These are phyloP conservation scores for Cantharis rustica DNA, from an alignment of 2,888 invertebrate species.

Conservation along the genomic window DNA sequence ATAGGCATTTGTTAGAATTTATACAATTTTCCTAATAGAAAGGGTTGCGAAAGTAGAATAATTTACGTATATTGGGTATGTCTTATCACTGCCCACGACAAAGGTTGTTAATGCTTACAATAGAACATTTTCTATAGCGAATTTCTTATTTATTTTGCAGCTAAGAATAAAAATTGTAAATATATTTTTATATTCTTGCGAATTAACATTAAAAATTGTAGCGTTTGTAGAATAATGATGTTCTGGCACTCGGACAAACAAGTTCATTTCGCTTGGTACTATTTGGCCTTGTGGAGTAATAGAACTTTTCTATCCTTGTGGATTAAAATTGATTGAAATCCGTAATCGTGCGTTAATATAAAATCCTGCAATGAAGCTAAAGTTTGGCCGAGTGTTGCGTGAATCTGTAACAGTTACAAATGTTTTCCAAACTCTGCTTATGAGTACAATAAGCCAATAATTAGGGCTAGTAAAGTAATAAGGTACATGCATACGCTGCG, in stretches of 20 bases:
- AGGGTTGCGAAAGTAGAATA: conserved; percentile 5
- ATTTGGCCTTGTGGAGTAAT: not conserved
- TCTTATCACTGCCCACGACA: conserved; percentile 19
- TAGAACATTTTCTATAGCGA: conserved; percentile 16
- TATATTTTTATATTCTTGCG: not conserved
- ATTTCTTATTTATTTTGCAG: conserved; percentile 8
- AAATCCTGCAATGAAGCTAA: not conserved
- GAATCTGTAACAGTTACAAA: not conserved
- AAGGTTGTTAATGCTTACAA: conserved; percentile 31
- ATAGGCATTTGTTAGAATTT: conserved; percentile 43
- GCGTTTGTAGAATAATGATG: not conserved
- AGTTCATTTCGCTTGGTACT: not conserved
- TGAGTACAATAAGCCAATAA: not conserved
- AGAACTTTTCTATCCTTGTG: not conserved
- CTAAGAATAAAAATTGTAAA: not conserved
- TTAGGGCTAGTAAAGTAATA: not conserved
- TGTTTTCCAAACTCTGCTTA: not conserved
- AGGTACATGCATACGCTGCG: not conserved
- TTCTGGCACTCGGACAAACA: not conserved
- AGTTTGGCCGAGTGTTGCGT: not conserved
- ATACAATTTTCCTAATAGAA: conserved; percentile 21
- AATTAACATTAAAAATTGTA: not conserved
- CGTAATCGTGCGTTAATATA: not conserved
- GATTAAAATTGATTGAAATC: not conserved
- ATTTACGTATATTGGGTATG: conserved; percentile 12